Conservation (phyloP, 2,113 vertebrate species). For the Colossoma macropomum region DNA sequence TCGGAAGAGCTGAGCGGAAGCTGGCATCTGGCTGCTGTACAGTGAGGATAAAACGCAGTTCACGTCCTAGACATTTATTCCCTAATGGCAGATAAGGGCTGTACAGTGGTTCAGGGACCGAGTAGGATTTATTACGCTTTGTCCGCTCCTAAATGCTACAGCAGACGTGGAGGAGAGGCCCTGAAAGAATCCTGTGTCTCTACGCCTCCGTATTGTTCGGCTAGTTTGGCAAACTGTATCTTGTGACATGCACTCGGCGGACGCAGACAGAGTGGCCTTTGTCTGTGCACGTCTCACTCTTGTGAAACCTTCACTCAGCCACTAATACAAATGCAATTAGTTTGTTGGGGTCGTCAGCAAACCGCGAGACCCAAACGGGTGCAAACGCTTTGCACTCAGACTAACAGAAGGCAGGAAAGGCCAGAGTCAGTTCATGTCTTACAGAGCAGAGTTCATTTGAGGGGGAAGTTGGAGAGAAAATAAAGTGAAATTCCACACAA, state of each 20-base stretch:
- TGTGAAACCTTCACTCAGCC: conserved; percentile 68
- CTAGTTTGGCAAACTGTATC: conserved; percentile 69
- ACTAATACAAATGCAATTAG: conserved; percentile 55
- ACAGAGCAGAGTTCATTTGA: neutral
- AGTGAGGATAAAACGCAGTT: conserved; percentile 53
- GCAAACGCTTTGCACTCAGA: neutral
- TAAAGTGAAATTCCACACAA: neutral
- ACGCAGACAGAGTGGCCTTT: conserved; percentile 74
- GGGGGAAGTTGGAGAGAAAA: neutral
- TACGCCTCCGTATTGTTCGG: conserved; percentile 68
- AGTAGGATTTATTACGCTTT: conserved; percentile 65
- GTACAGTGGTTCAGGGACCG: conserved; percentile 55
- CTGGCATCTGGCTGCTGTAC: conserved; percentile 34
- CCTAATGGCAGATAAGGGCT: conserved; percentile 60
- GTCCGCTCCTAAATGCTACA: conserved; percentile 72
- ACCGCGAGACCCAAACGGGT: conserved; percentile 42
- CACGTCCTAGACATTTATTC: conserved; percentile 56
- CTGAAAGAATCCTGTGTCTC: conserved; percentile 76
- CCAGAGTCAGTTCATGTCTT: neutral
- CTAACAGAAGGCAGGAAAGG: neutral
- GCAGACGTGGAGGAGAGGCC: conserved; percentile 59
- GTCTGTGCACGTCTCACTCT: conserved; percentile 64
- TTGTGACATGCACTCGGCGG: conserved; percentile 74
- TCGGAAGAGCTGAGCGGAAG: conserved; percentile 24
- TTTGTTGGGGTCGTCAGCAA: conserved; percentile 53